A percentile compares a stretch with the other conserved stretches of the same genome.
phyloP scores from a whole-genome alignment of 92 coral and sea anemone genomes.

The Bergia sp. region DNA sequence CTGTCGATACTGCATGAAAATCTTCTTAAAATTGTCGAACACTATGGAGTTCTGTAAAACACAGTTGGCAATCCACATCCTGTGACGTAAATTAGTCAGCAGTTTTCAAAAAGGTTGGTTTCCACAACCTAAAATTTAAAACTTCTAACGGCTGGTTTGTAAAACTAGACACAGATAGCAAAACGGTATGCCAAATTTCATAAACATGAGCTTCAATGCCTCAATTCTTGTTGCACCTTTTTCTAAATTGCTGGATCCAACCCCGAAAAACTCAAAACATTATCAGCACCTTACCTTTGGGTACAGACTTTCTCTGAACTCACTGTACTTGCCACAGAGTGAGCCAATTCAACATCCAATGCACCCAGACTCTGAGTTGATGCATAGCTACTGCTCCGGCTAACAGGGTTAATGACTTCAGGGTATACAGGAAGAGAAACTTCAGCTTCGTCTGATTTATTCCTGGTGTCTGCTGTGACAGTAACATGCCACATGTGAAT shows the following conservation, averaged over 20 bases:
- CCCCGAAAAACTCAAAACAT: not conserved
- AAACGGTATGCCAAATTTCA: no score
- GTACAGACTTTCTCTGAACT: slow-evolving; percentile 73
- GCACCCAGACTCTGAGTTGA: slow-evolving; percentile 79
- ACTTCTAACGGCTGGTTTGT: no score
- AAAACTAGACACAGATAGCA: no score
- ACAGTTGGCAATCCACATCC: no score
- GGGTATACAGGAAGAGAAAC: slow-evolving; percentile 64
- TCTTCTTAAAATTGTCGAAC: no score
- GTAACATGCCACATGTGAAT: slow-evolving; percentile 93
- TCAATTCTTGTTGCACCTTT: not conserved
- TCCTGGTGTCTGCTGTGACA: slow-evolving; percentile 75
- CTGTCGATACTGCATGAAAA: no score
- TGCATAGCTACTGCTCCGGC: slow-evolving; percentile 70
- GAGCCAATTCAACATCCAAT: slow-evolving; percentile 64
- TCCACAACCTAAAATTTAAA: no score
- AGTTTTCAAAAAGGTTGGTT: no score
- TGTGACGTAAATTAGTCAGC: no score
- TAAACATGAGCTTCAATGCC: no score
- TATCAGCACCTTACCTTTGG: slow-evolving; percentile 30
- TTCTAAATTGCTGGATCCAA: not conserved
- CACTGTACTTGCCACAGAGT: slow-evolving; percentile 79
- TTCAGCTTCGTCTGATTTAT: slow-evolving; percentile 57
- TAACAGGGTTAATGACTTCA: slow-evolving; percentile 65
- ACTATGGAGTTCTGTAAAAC: no score